phyloP scores from a whole-genome alignment of 1,140 invertebrate species.

The Anoplolepis gracilipes region DNA sequence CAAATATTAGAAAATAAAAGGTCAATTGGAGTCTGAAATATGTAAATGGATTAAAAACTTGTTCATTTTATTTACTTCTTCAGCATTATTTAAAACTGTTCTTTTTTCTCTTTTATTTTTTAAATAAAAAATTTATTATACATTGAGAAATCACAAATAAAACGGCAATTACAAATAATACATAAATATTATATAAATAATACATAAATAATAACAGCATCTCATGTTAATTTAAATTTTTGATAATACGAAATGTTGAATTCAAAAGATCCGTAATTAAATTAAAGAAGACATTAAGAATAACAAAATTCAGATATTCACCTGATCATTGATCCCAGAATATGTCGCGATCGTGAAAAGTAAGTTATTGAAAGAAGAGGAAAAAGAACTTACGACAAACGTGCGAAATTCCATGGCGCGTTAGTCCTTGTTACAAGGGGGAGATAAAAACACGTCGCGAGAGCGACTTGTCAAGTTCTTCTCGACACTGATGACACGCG shows the following conservation, averaged over 20 bases:
- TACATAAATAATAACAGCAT: too few species aligned
- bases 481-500: conserved; percentile 68
- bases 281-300: background rate
- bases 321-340: background rate
- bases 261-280: background rate
- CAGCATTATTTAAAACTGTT: background rate
- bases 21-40: too few species aligned
- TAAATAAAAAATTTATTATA: background rate
- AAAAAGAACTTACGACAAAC: conserved; percentile 79
- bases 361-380: background rate
- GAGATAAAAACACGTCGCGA: conserved; percentile 35
- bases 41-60: conserved; percentile 1
- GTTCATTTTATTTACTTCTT: background rate
- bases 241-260: background rate
- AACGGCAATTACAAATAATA: too few species aligned
- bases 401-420: conserved; percentile 81
- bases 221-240: background rate
- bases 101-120: background rate
- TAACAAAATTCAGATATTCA: background rate
- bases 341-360: background rate
- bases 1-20: too few species aligned
- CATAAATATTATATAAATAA: too few species aligned
- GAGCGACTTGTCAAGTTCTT: conserved; percentile 10
- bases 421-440: conserved; percentile 4
- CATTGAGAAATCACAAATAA: background rate